Conservation (phyloP, 2,888 invertebrate species). For the Rotaria magnacalcarata region DNA sequence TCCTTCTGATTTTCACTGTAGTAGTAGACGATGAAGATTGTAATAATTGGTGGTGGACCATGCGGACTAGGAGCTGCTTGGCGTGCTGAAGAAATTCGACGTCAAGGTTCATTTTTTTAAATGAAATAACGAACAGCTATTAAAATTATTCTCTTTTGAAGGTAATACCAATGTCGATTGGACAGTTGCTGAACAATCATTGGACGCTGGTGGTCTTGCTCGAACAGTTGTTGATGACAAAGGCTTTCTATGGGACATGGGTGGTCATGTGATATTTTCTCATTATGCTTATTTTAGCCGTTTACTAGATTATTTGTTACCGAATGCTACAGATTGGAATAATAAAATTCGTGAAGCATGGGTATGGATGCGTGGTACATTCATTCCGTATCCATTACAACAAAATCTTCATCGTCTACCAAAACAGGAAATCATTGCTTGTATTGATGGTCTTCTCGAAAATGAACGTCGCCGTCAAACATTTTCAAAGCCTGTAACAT, state of each 20-base stretch:
- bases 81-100: conserved; percentile 51
- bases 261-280: conserved; percentile 54
- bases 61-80: conserved; percentile 54
- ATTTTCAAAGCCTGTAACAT: conserved; percentile 46
- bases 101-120: conserved; percentile 44
- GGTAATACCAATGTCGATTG: conserved; percentile 45
- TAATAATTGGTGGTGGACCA: conserved; percentile 53
- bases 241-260: conserved; percentile 56
- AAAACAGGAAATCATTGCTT: conserved; percentile 36
- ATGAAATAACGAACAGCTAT: too few species aligned
- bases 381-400: conserved; percentile 45
- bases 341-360: conserved; percentile 37
- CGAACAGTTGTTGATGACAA: conserved; percentile 52
- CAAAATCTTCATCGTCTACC: conserved; percentile 39
- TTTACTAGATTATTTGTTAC: conserved; percentile 31
- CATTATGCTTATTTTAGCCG: conserved; percentile 48
- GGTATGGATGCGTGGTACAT: conserved; percentile 37
- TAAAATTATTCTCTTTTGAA: background rate
- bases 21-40: conserved; percentile 47
- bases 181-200: conserved; percentile 46
- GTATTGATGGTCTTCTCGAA: conserved; percentile 41
- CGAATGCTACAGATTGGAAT: conserved; percentile 33
- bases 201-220: conserved; percentile 51
- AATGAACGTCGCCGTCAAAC: background rate
- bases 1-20: too few species aligned